Evolutionary conservation across 2,797 vertebrate species (phyloP), one percentile per base, ranked within the genome.

Genomic region (Poecile montanus): DNA sequence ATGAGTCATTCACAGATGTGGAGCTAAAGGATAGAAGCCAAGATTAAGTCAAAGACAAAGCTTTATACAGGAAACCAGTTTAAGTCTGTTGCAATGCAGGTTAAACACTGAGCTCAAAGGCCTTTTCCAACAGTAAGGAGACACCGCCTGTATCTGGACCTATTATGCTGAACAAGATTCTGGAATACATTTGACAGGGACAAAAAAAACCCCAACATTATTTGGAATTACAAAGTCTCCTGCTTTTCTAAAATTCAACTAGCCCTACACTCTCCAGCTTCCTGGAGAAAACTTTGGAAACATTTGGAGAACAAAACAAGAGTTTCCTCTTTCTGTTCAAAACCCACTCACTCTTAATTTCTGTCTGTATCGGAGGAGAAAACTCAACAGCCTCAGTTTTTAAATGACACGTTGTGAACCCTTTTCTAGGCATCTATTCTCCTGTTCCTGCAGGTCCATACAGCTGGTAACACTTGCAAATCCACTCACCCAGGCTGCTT

Each of bases 1-100:
- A 96, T 97, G 96, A 96, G 91, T 97, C 96, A 96, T 76, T 94
- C 94, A 74, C 95, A 96, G 96, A 96, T 97, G 96, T 96, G 91
- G 85, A 94, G 72, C 60, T 94, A 63, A 76, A 93, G 91, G 80
- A 94, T 36, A 86, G 83, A 85, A 91, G 96, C 95, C 96, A 97
- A 96, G 93, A 94, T 90, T 54, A 90, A 94, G 94, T 87, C 91
- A 91, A 97, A 97, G 95, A 96, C 95, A 97, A 95, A 91, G 90
- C 83, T 91, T 95, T 79, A 62, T 57, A 93, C 83, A 96, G 95
- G 95, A 96, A 97, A 95, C 77, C 77, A 87, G 75, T 65, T 93
- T 32, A 91, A 88, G 85, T 86, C 77, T 93, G 80, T 34, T 91
- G 94, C 91, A 94, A 73, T 10, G 77, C 77, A 96, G 80, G 90